Conservation (phyloP, 2,888 invertebrate genomes). For the Sinodicranocentrus sp. region DNA sequence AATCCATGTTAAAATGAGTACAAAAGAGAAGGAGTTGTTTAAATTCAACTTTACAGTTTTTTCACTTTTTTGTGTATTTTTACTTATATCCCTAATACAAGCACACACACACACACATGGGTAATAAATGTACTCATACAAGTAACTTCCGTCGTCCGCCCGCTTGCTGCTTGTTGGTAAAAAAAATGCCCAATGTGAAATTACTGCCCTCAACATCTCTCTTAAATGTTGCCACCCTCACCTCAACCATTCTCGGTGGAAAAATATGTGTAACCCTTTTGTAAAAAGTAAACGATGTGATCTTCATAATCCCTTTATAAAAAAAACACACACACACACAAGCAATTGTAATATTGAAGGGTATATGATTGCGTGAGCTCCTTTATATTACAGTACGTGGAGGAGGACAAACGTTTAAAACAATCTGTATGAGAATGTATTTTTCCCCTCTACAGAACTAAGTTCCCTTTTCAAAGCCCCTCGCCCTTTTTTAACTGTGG, state of each 20-base stretch:
- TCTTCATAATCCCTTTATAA: conserved; percentile 46
- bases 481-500: background rate
- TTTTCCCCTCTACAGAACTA: too few species aligned
- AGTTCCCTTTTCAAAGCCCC: too few species aligned
- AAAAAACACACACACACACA: background rate
- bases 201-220: conserved; percentile 70
- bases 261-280: conserved; percentile 53
- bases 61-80: too few species aligned
- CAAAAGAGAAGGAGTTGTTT: too few species aligned
- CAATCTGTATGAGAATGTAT: conserved; percentile 48
- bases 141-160: conserved; percentile 73
- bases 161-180: conserved; percentile 52
- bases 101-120: too few species aligned
- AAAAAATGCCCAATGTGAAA: background rate
- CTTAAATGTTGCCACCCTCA: conserved; percentile 75
- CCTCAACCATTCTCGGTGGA: conserved; percentile 63
- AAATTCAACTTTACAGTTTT: too few species aligned
- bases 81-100: too few species aligned
- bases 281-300: conserved; percentile 34
- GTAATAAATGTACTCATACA: conserved; percentile 21
- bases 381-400: too few species aligned
- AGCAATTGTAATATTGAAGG: background rate
- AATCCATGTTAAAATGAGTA: background rate
- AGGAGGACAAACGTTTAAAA: conserved; percentile 23
- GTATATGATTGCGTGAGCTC: too few species aligned